phyloP scores from a whole-genome alignment of 2,888 invertebrate genomes.

The Apodemia zela region DNA sequence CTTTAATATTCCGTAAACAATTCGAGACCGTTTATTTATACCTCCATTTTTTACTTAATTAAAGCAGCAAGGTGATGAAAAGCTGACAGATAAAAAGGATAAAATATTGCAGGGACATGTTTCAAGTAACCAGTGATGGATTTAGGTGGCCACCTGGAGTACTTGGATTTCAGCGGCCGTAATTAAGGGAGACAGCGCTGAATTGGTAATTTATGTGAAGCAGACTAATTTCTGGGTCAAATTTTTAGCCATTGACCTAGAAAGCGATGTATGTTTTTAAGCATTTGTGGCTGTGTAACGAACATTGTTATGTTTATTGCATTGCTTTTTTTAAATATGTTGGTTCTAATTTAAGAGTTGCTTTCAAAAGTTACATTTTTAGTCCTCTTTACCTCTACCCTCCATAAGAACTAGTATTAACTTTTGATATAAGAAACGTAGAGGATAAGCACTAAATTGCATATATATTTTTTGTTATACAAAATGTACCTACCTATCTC shows the following conservation, averaged over 20 bases:
- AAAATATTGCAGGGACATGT: not conserved
- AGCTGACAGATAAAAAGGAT: not conserved
- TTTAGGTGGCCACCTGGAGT: slow-evolving; percentile 7
- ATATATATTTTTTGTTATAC: too few species aligned
- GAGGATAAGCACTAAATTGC: too few species aligned
- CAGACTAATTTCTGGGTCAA: not conserved
- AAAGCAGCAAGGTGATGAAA: slow-evolving; percentile 2
- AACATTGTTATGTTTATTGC: not conserved
- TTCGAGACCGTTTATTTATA: not conserved
- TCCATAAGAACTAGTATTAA: too few species aligned
- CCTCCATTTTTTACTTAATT: slow-evolving; percentile 1
- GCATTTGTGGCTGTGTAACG: not conserved
- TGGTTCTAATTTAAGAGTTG: too few species aligned
- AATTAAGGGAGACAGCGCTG: not conserved
- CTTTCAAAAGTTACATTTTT: too few species aligned
- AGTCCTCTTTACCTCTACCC: too few species aligned
- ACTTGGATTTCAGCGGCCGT: slow-evolving; percentile 12
- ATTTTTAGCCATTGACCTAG: not conserved
- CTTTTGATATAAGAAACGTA: too few species aligned
- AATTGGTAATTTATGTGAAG: not conserved
- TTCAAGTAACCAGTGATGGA: not conserved
- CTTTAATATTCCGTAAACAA: slow-evolving; percentile 1
- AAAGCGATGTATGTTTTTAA: not conserved
- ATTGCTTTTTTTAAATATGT: not conserved
- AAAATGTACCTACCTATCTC: too few species aligned